phyloP scores from a whole-genome alignment of 2,113 vertebrate species.

The Aleadryas rufinucha region DNA sequence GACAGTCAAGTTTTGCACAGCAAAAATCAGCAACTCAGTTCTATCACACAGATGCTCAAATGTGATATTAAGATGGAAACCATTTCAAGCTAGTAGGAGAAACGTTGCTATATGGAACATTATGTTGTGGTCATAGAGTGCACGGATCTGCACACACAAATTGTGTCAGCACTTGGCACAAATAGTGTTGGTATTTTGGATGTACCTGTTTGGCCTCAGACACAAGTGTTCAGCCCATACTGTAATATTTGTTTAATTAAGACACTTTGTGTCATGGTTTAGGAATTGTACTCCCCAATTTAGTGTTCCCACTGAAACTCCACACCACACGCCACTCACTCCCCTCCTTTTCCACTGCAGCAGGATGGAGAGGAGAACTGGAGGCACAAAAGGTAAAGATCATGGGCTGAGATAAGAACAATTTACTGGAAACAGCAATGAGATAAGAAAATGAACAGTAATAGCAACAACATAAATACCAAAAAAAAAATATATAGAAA shows the following conservation, averaged over 20 bases:
- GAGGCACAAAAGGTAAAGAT: neutral
- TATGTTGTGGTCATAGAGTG: neutral
- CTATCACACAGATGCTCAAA: neutral
- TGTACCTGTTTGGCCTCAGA: neutral
- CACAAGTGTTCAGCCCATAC: neutral
- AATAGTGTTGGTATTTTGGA: neutral
- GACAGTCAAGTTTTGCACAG: neutral
- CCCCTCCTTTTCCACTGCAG: neutral
- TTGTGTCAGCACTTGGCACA: neutral
- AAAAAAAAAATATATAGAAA: neutral
- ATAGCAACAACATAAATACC: neutral
- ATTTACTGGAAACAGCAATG: neutral
- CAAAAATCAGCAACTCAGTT: neutral
- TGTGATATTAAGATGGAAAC: neutral
- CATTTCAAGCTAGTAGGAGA: neutral
- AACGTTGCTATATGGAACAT: neutral
- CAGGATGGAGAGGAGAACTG: neutral
- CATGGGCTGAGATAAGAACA: neutral
- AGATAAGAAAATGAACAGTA: neutral
- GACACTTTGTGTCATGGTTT: neutral
- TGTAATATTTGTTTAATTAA: neutral
- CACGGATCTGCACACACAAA: neutral
- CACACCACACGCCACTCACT: fast-evolving
- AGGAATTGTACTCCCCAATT: neutral
- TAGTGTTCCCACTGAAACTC: neutral